Evolutionary conservation across 2,113 vertebrate species (phyloP).

Genomic region (Silurus asotus): DNA sequence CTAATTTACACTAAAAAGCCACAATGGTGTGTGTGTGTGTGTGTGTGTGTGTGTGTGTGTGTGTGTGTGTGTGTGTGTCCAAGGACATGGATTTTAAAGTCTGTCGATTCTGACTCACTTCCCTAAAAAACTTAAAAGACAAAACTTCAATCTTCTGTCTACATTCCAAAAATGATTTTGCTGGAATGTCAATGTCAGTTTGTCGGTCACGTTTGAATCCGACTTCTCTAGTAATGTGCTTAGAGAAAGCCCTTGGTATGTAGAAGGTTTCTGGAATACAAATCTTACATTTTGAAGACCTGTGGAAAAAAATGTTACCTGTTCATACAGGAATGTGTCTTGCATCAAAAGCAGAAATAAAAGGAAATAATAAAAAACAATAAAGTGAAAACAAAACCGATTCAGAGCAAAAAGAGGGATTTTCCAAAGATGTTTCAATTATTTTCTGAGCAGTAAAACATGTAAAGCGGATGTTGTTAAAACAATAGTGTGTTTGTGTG

Average conservation of each 20-base stretch:
- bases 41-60: background rate
- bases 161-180: slow-evolving; percentile 43
- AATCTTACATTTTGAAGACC: slow-evolving; percentile 32
- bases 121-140: slow-evolving; percentile 37
- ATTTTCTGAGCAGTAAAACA: background rate
- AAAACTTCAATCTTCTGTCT: slow-evolving; percentile 42
- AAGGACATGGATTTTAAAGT: slow-evolving; percentile 22
- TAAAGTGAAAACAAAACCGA: background rate
- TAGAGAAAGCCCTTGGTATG: slow-evolving; percentile 43
- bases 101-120: slow-evolving; percentile 41
- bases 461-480: background rate
- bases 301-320: slow-evolving; percentile 4
- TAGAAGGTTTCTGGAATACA: slow-evolving; percentile 43
- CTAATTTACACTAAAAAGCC: slow-evolving; percentile 14
- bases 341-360: background rate
- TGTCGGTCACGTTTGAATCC: slow-evolving; percentile 48
- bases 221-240: slow-evolving; percentile 44
- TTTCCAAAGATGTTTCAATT: slow-evolving; percentile 19
- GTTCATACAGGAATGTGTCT: background rate
- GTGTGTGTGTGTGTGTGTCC: background rate
- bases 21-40: background rate
- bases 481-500: background rate
- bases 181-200: slow-evolving; percentile 49
- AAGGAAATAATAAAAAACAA: slow-evolving; percentile 22
- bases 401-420: background rate